Base-by-base conservation (phyloP, 1,140 invertebrate genomes). In the Maconellicoccus hirsutus region DNA sequence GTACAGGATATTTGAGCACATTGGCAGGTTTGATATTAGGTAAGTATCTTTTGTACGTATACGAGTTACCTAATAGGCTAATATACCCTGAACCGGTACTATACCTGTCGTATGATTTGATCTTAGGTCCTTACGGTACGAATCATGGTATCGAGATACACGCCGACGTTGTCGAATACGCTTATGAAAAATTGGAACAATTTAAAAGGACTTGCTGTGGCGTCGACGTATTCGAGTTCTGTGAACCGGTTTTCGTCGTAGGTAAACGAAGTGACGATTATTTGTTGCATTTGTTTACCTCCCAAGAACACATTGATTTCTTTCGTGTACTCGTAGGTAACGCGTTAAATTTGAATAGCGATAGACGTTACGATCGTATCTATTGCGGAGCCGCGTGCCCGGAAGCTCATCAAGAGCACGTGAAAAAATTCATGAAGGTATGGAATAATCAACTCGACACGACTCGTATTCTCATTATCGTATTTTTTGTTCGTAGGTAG, bases 1-100 rank as follows among this genome's bases (percentile, higher is more conserved):
- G 93, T 1, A 94, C 92, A 73, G 93, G 93, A 0, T 96, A 95
- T 78, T 82, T 96, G 4, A 94, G 87, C 77, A 95, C 93, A 3
- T 86, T 96, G 84, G 91, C 86, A 72, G 93, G 93, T n/a, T 79
- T 95, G 2, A 84, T 94, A 74, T 77, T 96, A 69, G 90, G 92
- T 84, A 83, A 78, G 29, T 12, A 12, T 6, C 4, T 6, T 3
- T 12, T 3, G 12, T 33, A 33, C 3, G 29, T 33, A 33, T 33
- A 33, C 29, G 4, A 6, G 12, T 33, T 33, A 33, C 29, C 29
- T 33, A 33, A 3, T 33, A 33, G 3, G 29, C n/a, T n/a, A n/a
- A n/a, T 33, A 33, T 33, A n/a, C n/a, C n/a, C n/a, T n/a, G n/a
- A n/a, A n/a, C n/a, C n/a, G n/a, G 29, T 33, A 33, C 4, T 33